phyloP scores from a whole-genome alignment of 2,888 invertebrate species.

The Vesta saturnalis region DNA sequence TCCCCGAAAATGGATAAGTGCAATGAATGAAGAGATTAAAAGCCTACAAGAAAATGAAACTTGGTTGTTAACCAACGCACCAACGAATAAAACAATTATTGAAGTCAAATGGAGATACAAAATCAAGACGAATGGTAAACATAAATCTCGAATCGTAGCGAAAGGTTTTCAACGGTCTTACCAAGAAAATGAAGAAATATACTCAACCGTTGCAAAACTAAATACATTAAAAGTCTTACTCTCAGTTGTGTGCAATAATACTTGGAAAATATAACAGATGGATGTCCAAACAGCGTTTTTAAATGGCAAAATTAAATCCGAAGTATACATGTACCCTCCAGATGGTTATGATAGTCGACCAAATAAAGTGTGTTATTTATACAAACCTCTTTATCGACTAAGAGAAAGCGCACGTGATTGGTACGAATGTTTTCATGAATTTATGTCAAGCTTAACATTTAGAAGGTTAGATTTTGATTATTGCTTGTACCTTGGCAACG shows the following conservation, averaged over 20 bases:
- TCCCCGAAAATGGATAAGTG: background rate
- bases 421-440: background rate
- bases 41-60: background rate
- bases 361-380: too few species aligned
- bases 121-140: too few species aligned
- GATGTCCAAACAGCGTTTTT: too few species aligned
- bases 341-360: too few species aligned
- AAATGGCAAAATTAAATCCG: too few species aligned
- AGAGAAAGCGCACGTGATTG: background rate
- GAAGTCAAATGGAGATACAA: too few species aligned
- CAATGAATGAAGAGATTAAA: background rate
- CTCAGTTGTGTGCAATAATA: too few species aligned
- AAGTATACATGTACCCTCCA: too few species aligned
- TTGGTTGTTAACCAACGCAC: too few species aligned
- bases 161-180: background rate
- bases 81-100: too few species aligned
- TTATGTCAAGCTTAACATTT: background rate
- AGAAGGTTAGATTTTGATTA: background rate
- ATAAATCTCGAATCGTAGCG: background rate
- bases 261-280: too few species aligned
- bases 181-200: background rate
- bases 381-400: background rate
- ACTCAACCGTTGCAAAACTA: background rate
- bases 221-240: too few species aligned
- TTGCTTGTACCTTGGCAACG: background rate